A percentile compares a stretch with the other conserved stretches of the same genome.
Conservation (phyloP, 1,140 invertebrate species). For the Pristionchus pacificus region DNA sequence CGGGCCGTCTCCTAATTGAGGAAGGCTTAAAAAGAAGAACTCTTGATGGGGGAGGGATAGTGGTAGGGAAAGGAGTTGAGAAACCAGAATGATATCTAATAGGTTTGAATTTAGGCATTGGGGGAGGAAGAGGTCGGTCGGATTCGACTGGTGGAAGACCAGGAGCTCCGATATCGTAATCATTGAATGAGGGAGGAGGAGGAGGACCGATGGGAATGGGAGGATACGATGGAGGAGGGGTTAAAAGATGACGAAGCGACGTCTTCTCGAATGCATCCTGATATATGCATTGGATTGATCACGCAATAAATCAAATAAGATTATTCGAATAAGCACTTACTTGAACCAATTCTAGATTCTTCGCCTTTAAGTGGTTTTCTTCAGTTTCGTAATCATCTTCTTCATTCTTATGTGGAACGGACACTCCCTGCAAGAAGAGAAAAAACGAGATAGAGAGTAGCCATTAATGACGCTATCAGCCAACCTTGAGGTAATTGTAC, state of each 20-base stretch:
- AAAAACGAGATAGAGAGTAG: too few relatives aligned
- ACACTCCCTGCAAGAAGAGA: neutral
- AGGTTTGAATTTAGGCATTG: neutral
- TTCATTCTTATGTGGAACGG: neutral
- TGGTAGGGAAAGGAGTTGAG: neutral
- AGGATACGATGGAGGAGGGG: neutral
- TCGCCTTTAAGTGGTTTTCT: neutral
- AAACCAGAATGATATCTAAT: neutral
- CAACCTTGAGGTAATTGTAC: neutral
- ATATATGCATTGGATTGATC: neutral
- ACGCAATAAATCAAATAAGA: too few relatives aligned
- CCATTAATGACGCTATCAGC: neutral
- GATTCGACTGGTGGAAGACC: neutral
- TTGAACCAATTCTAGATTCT: neutral
- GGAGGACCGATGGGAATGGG: too few relatives aligned
- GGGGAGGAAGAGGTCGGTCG: neutral
- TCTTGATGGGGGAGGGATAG: neutral
- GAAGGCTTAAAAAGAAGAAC: neutral
- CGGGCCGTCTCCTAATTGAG: neutral
- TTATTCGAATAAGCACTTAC: neutral
- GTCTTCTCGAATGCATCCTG: neutral
- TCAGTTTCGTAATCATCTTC: neutral
- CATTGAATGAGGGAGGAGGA: neutral
- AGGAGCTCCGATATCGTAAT: neutral
- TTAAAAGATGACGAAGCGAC: neutral